Conservation (phyloP, 1,140 invertebrate species). For the Drosophila takahashii region DNA sequence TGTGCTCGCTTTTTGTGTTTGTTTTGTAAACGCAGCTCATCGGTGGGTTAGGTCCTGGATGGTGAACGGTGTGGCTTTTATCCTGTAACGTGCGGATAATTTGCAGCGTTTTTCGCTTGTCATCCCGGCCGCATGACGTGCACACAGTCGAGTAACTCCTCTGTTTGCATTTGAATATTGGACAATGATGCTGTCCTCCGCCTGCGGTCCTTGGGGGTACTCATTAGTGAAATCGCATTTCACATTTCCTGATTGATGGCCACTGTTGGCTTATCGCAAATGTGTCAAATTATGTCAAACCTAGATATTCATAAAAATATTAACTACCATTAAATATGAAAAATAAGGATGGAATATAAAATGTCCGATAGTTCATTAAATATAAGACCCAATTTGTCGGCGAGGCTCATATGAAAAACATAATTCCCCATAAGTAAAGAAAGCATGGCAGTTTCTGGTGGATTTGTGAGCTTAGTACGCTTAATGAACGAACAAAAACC, state of each 20-base stretch:
- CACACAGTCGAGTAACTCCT: constrained; percentile 18
- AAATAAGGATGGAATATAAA: neutral
- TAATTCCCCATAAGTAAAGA: constrained; percentile 15
- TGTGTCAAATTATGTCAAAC: neutral
- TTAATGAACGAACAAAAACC: constrained; percentile 20
- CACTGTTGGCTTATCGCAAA: neutral
- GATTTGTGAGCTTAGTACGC: constrained; percentile 11
- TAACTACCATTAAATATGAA: neutral
- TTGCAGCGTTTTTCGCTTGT: constrained; percentile 59
- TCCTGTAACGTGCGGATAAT: constrained; percentile 62
- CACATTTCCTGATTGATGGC: neutral
- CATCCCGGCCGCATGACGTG: constrained; percentile 31
- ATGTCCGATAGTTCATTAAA: too few relatives aligned
- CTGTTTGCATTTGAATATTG: constrained; percentile 55
- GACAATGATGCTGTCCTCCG: constrained; percentile 1
- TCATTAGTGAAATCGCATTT: constrained; percentile 7
- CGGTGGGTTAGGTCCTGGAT: constrained; percentile 4
- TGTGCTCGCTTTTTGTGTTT: constrained; percentile 55
- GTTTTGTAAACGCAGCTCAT: constrained; percentile 53
- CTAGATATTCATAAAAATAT: neutral
- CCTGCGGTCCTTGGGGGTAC: neutral
- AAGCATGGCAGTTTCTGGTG: constrained; percentile 16
- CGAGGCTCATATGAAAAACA: neutral
- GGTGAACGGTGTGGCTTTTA: constrained; percentile 8
- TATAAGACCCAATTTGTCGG: neutral